Percentiles rank a stretch among this genome's conserved stretches.
Evolutionary conservation across 2,797 vertebrate species (phyloP).

Genomic region (Gymnopithys bicolor): DNA sequence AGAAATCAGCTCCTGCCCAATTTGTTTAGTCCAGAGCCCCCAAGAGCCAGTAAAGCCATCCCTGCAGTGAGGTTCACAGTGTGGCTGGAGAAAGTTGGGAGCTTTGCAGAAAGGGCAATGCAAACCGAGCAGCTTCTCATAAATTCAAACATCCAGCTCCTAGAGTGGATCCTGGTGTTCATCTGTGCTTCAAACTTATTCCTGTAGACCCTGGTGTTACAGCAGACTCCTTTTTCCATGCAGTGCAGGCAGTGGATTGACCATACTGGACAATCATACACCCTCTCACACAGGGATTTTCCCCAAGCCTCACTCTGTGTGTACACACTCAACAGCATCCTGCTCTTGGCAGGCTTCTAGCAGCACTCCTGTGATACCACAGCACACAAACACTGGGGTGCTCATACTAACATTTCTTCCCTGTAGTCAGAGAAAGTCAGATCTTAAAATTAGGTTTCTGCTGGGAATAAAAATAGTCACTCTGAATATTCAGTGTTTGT

Average conservation of each 20-base stretch:
- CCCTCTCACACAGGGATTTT: not conserved
- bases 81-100: not conserved
- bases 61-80: not conserved
- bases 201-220: not conserved
- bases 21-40: not conserved
- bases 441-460: slow-evolving; percentile 51
- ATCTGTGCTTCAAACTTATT: not conserved
- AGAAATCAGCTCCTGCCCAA: not conserved
- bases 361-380: not conserved
- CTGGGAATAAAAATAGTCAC: slow-evolving; percentile 42
- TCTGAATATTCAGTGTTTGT: slow-evolving; percentile 64
- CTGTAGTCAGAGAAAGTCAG: not conserved
- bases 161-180: not conserved
- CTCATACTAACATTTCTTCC: not conserved
- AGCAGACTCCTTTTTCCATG: not conserved
- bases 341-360: not conserved
- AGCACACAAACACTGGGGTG: not conserved
- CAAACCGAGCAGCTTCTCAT: not conserved
- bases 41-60: not conserved
- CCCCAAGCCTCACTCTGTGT: not conserved
- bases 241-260: not conserved
- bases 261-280: not conserved
- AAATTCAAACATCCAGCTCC: not conserved
- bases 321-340: not conserved
- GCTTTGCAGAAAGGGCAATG: not conserved